Evolutionary conservation across 2,888 invertebrate species (phyloP), one percentile per base, ranked within the genome.

Genomic region (Cryptus armator): DNA sequence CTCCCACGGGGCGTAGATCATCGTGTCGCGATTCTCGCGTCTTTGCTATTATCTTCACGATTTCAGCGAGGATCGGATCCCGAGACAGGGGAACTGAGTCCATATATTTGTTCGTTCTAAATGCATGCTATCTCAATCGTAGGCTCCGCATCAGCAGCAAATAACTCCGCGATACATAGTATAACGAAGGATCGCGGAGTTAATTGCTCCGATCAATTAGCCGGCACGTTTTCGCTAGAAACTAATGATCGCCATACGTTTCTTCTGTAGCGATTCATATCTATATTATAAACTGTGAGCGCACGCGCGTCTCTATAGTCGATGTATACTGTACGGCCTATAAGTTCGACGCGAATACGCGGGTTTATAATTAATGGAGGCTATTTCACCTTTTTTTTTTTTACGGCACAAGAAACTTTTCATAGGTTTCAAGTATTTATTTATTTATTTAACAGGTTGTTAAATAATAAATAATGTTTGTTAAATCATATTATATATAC

Each of bases 121-220:
- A 66, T 76, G 51, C 66, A 19, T 44, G 16, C n/a, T 32, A 19
- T 76, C 64, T 76, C 64, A 76, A 76, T 76, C 75, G 64, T 44
- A n/a, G 16, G 43, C 44, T 72, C 59, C 43, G 16, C 10, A 46
- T 48, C 70, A 2, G 46, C 29, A 32, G 19, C 75, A 32, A 32
- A 51, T 64, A 53, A 48, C 64, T 64, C 43, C 48, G 48, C 51
- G 16, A 44, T 53, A 66, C 66, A 76, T 51, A 66, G 64, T 76
- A 76, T 66, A 53, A 46, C 48, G 64, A 29, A 64, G 64, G 46
- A 43, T 46, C 48, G n/a, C 19, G 51, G 66, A 87, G 89, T 90
- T 92, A 92, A 92, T 92, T 91, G 92, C 91, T 90, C 92, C 91
- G 92, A 92, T 92, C 92, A 92, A 92, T 92, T 92, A 92, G 91